These are phyloP conservation scores for Drepanosiphum platanoidis DNA, from an alignment of 2,888 invertebrate genomes.

Conservation along the genomic window DNA sequence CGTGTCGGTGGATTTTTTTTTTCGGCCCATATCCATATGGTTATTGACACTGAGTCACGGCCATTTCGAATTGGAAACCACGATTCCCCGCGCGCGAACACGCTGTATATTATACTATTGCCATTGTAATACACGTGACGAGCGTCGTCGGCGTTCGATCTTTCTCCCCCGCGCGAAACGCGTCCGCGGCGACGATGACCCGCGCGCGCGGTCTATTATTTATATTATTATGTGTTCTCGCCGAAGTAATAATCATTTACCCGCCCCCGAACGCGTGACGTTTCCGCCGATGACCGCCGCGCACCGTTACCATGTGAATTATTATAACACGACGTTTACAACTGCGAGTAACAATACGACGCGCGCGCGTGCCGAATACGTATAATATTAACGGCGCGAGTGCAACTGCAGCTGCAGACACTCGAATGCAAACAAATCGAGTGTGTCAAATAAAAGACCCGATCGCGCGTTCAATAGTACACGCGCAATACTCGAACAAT, in stretches of 20 bases:
- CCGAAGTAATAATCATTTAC: not conserved
- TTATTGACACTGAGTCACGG: too few relatives aligned
- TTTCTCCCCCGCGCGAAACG: not conserved
- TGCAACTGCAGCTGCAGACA: not conserved
- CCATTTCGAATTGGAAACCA: too few relatives aligned
- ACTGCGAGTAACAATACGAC: too few relatives aligned
- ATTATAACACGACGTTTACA: too few relatives aligned
- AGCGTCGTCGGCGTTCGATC: not conserved
- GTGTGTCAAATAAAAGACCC: too few relatives aligned
- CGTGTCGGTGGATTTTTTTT: too few relatives aligned
- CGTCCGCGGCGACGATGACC: not conserved
- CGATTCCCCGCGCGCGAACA: too few relatives aligned
- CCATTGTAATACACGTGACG: not conserved
- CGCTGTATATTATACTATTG: too few relatives aligned
- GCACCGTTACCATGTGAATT: constrained; percentile 9
- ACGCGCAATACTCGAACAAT: too few relatives aligned
- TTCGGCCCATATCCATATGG: too few relatives aligned
- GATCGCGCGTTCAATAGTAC: too few relatives aligned
- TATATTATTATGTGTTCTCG: too few relatives aligned
- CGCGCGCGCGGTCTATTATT: not conserved
- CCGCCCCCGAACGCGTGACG: constrained; percentile 13
- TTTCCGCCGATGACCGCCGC: constrained; percentile 14
- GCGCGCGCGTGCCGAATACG: not conserved
- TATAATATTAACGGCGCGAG: not conserved
- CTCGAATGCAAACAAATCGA: not conserved